A percentile compares a stretch with the other conserved stretches of the same genome.
Evolutionary conservation across 2,888 invertebrate species (phyloP).

Genomic region (Nemotelus pantherinus): DNA sequence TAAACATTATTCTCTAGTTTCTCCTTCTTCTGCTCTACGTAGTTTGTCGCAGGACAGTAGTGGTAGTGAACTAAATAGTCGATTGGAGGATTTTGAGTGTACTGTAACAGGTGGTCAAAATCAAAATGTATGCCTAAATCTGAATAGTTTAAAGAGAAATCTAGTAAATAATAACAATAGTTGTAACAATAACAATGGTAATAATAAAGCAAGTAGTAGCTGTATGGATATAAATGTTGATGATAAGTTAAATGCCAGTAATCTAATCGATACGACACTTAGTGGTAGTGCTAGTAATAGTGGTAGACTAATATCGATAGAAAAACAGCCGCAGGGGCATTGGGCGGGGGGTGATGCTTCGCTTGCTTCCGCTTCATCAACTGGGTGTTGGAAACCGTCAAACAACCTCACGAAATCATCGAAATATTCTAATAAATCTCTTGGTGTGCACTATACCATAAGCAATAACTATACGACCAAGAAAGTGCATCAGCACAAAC

Average conservation of each 20-base stretch:
- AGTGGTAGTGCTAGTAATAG: slow-evolving; percentile 52
- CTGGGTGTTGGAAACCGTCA: slow-evolving; percentile 12
- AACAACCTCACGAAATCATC: slow-evolving; percentile 17
- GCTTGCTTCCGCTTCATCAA: slow-evolving; percentile 9
- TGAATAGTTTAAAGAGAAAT: slow-evolving; percentile 6
- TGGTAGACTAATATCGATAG: slow-evolving; percentile 51
- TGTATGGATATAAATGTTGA: slow-evolving; percentile 40
- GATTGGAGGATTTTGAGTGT: slow-evolving; percentile 6
- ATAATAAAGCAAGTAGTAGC: slow-evolving; percentile 29
- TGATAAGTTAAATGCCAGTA: slow-evolving; percentile 38
- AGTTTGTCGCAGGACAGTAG: slow-evolving; percentile 35
- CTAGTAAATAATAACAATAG: slow-evolving; percentile 34
- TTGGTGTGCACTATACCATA: slow-evolving; percentile 39
- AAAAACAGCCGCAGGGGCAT: slow-evolving; percentile 35
- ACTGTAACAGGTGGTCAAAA: slow-evolving; percentile 14
- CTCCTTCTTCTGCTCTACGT: slow-evolving; percentile 36
- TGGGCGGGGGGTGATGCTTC: not conserved
- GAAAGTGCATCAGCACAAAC: slow-evolving; percentile 37
- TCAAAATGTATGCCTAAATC: slow-evolving; percentile 22
- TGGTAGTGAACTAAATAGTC: slow-evolving; percentile 39
- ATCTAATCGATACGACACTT: slow-evolving; percentile 53
- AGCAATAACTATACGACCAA: slow-evolving; percentile 47
- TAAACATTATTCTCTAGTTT: slow-evolving; percentile 36
- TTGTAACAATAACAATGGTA: slow-evolving; percentile 41
- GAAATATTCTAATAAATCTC: slow-evolving; percentile 38